Evolutionary conservation across 2,888 invertebrate genomes (phyloP).

Genomic region (Tholera decimalis): DNA sequence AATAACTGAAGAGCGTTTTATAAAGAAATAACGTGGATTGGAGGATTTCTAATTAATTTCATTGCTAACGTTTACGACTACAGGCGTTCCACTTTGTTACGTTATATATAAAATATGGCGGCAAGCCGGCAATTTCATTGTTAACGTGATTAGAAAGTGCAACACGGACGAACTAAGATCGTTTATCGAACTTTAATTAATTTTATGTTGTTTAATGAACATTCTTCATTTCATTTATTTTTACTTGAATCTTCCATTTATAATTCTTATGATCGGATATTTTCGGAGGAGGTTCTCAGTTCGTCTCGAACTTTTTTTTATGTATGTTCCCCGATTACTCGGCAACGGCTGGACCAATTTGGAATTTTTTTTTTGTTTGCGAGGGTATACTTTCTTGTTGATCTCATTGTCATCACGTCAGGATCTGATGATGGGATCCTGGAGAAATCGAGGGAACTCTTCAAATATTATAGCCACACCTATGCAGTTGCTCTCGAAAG

Average conservation of each 20-base stretch:
- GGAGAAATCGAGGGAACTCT: too few relatives aligned
- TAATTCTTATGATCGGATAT: not conserved
- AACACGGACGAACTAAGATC: constrained; percentile 58
- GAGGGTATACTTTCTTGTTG: too few relatives aligned
- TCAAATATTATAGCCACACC: too few relatives aligned
- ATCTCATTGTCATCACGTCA: too few relatives aligned
- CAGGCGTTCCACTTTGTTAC: constrained; percentile 59
- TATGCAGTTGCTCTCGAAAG: too few relatives aligned
- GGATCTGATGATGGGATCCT: too few relatives aligned
- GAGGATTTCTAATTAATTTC: constrained; percentile 63
- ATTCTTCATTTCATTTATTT: not conserved
- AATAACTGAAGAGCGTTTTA: constrained; percentile 35
- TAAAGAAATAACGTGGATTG: constrained; percentile 54
- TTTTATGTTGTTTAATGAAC: constrained; percentile 11
- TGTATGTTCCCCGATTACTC: too few relatives aligned
- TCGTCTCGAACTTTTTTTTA: too few relatives aligned
- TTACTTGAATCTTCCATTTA: not conserved
- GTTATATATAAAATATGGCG: constrained; percentile 60
- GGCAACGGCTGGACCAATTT: too few relatives aligned
- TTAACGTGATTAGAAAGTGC: constrained; percentile 73
- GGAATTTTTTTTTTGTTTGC: too few relatives aligned
- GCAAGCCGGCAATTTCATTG: constrained; percentile 65
- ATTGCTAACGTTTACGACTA: constrained; percentile 56
- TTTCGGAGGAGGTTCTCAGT: too few relatives aligned
- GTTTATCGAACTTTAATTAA: constrained; percentile 60